These are phyloP conservation scores for Phoeniculus purpureus DNA, from an alignment of 2,797 vertebrate genomes.

Conservation along the genomic window DNA sequence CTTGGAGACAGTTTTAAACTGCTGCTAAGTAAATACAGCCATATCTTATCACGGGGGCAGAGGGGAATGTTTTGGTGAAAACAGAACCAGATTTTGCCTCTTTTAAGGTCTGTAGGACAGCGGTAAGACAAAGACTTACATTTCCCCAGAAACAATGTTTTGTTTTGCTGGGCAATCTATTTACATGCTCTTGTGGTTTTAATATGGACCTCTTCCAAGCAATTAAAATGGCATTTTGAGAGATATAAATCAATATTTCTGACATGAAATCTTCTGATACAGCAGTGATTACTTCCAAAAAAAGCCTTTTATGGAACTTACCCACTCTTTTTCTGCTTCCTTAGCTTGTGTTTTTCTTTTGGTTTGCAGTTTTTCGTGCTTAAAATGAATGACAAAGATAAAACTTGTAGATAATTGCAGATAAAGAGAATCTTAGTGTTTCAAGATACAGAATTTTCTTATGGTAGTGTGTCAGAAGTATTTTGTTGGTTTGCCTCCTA, in stretches of 20 bases:
- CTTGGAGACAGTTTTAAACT: background rate
- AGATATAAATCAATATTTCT: background rate
- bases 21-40: background rate
- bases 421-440: background rate
- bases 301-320: background rate
- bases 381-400: background rate
- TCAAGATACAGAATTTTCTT: too few relatives aligned
- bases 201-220: background rate
- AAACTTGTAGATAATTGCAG: background rate
- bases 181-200: background rate
- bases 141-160: rapidly evolving
- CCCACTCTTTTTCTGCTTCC: background rate
- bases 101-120: background rate
- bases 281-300: background rate
- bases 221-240: background rate
- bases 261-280: background rate
- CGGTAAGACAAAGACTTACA: background rate
- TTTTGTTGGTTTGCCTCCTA: background rate
- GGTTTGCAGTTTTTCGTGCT: background rate
- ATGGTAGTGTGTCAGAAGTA: background rate
- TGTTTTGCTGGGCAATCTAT: background rate
- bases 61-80: background rate
- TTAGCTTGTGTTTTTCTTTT: background rate
- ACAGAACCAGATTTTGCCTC: background rate
- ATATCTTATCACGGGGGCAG: background rate